These are phyloP conservation scores for Scolopax bukidnonensis DNA, from an alignment of 2,797 vertebrate species.

Conservation along the genomic window DNA sequence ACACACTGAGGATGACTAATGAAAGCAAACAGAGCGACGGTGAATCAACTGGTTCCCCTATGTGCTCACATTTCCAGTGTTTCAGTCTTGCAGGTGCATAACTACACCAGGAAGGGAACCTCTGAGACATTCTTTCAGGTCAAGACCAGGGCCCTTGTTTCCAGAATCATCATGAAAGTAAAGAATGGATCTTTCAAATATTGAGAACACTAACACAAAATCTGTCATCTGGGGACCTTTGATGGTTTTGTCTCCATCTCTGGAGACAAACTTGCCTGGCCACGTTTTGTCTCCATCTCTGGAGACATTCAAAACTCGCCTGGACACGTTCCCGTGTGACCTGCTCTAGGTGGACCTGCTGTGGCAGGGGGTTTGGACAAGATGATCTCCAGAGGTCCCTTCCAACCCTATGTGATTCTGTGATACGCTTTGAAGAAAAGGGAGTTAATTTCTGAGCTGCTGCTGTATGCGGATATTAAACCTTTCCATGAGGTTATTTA, in stretches of 20 bases:
- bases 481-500: background rate
- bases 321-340: too few relatives aligned
- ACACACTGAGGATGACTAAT: background rate
- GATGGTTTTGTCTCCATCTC: background rate
- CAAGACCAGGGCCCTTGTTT: background rate
- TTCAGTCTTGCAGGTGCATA: background rate
- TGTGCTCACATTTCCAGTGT: accelerated
- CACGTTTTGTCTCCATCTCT: background rate
- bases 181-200: background rate
- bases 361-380: too few relatives aligned
- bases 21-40: background rate
- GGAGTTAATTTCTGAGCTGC: background rate
- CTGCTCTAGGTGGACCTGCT: too few relatives aligned
- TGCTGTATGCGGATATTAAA: background rate
- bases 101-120: background rate
- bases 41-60: background rate
- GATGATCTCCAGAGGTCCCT: too few relatives aligned
- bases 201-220: background rate
- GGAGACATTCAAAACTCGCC: too few relatives aligned
- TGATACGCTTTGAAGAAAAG: background rate
- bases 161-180: background rate
- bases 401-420: too few relatives aligned
- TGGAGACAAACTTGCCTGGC: too few relatives aligned
- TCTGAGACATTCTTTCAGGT: background rate
- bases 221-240: background rate